Evolutionary conservation across 2,888 invertebrate genomes (phyloP).

Genomic region (Phasia obesa): DNA sequence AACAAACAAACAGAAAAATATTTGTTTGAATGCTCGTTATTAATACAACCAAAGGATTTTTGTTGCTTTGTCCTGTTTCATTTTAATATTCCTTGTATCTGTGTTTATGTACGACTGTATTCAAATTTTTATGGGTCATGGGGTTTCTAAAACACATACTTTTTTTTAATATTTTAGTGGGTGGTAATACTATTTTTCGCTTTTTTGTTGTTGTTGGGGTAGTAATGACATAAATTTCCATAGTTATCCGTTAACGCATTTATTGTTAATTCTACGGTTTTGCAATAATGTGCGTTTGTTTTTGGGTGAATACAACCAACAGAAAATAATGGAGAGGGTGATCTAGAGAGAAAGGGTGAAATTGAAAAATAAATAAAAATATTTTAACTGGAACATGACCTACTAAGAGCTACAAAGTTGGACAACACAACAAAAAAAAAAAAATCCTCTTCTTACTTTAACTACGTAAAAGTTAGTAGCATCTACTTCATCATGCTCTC

Average conservation of each 20-base stretch:
- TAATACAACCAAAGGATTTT: neutral
- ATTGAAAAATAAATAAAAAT: neutral
- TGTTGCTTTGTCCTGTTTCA: neutral
- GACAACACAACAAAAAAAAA: neutral
- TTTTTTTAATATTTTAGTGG: slow-evolving; percentile 22
- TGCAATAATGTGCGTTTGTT: neutral
- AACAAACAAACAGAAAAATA: slow-evolving; percentile 8
- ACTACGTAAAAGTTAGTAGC: too few species aligned
- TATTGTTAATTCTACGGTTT: neutral
- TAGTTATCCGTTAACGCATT: neutral
- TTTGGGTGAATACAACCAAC: neutral
- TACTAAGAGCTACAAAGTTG: slow-evolving; percentile 19
- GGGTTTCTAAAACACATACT: neutral
- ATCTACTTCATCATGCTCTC: neutral
- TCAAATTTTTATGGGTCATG: slow-evolving; percentile 47
- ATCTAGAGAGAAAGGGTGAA: neutral
- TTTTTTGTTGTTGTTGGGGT: neutral
- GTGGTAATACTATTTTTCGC: slow-evolving; percentile 1
- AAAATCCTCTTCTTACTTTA: neutral
- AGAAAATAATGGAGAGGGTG: neutral
- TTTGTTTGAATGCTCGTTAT: neutral
- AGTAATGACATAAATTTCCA: neutral
- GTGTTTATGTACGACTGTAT: neutral
- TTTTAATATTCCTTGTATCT: neutral
- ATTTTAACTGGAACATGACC: slow-evolving; percentile 61